Base-by-base conservation (phyloP, 2,113 vertebrate species). In the Scopus umbretta region DNA sequence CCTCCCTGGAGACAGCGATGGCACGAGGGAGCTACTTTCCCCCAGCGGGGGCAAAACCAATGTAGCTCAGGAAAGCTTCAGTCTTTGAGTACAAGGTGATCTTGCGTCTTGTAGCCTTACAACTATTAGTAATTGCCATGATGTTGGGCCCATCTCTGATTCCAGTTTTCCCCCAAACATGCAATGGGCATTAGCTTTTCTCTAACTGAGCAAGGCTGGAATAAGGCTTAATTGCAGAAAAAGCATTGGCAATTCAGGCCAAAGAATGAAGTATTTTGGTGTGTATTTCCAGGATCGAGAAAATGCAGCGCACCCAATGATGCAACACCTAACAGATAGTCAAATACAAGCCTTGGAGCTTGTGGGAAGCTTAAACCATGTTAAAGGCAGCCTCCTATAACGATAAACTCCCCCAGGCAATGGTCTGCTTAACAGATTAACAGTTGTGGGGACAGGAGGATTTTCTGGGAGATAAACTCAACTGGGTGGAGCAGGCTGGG, bases 131-230 rank as follows among this genome's bases (percentile, higher is more conserved):
- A 38, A 65, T 6, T 43, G 18, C 47, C 15, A 10, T 3, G 25
- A 20, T 14, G 22, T 5, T 29, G 49, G 55, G 53, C 36, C 66
- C 14, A 23, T 20, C 70, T 61, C 7, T 11, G 61, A 67, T 49
- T 65, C n/a, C 43, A 13, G 18, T 68, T 47, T 53, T 11, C 26
- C 42, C 42, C 8, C 5, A 10, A 9, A 7, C 0, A 0, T 38
- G 16, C 74, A 42, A 34, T 0, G 1, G 34, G 40, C n/a, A 56
- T 18, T 7, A 45, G 42, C 34, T 72, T 47, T 61, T 45, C 65
- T 50, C 45, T 62, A 15, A 63, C 7, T 18, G 7, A 62, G 36
- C 52, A 29, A 36, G 18, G 23, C 42, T 86, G 80, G 52, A 56
- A 19, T 3, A 17, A 40, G 13, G 68, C 10, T 21, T 59, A 52